These are phyloP conservation scores for Palloptera scutellata DNA, from an alignment of 2,888 invertebrate species.

Conservation along the genomic window DNA sequence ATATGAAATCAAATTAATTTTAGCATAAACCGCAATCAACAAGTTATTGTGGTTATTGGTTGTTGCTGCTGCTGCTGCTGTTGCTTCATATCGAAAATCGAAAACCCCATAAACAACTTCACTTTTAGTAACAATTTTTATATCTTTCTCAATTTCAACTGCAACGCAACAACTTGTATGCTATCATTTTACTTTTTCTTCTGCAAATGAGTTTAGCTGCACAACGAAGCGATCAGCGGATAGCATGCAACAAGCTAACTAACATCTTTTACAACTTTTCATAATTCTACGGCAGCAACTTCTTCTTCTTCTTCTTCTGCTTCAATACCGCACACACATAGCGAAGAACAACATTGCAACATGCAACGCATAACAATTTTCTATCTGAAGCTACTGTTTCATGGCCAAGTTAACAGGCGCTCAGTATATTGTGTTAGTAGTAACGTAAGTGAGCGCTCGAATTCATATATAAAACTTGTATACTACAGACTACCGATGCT, in stretches of 20 bases:
- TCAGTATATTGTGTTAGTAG: conserved; percentile 18
- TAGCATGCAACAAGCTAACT: not conserved
- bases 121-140: not conserved
- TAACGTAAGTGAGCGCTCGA: no score
- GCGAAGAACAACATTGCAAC: conserved; percentile 15
- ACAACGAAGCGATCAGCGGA: not conserved
- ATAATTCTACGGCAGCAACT: no score
- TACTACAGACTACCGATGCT: conserved; percentile 4
- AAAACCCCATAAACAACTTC: not conserved
- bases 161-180: no score
- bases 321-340: not conserved
- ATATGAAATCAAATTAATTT: no score
- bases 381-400: conserved; percentile 33
- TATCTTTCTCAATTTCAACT: not conserved
- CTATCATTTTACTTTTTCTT: conserved; percentile 6
- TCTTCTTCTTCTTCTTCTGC: not conserved
- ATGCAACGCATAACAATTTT: conserved; percentile 27
- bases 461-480: no score
- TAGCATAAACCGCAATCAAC: no score
- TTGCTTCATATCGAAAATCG: not conserved
- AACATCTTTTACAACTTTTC: not conserved
- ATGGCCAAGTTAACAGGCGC: conserved; percentile 40
- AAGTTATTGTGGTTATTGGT: no score
- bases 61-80: no score
- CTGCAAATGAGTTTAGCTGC: not conserved